Base-by-base conservation (phyloP, 2,888 invertebrate species). In the Macrosoma leucophasiata region DNA sequence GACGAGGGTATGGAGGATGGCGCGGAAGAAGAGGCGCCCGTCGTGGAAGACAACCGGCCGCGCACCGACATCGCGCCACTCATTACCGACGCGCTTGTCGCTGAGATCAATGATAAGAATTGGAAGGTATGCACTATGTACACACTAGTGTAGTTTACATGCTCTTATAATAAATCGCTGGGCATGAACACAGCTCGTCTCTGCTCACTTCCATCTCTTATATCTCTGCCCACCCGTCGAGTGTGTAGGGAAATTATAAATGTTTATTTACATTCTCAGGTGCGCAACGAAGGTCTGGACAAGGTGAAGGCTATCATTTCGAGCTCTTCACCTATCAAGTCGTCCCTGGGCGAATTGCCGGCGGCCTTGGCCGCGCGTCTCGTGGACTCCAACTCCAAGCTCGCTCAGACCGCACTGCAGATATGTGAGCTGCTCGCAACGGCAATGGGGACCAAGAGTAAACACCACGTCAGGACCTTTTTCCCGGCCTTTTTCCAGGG, bases 371-470 rank as follows among this genome's bases (percentile, higher is more conserved):
- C 90, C 0, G 87, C 89, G 0, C 86, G 97, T 1, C 79, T 97
- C 9, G 79, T 91, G 0, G 98, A 98, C 65, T 95, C 96, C 26
- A 98, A 98, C 78, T 95, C 94, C 13, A 96, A 95, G 70, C 88
- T 98, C 46, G 95, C 95, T 0, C 93, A 93, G 55, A 90, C 90
- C 9, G 89, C 97, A 0, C 74, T 97, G 24, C 89, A 90, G 35
- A 91, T 97, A 39, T 95, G 96, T 58, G 92, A 95, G 55, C 87
- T 87, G 15, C 76, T 98, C 13, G 94, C 93, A 1, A 87, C 86
- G 0, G 92, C 95, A 0, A 92, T 97, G 89, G 97, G 97, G 0
- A 69, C 91, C 0, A 88, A 91, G 27, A 90, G 92, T 55, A 94
- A 92, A 58, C 88, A 88, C 28, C 93, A 96, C 58, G 88, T 96